Base-by-base conservation (phyloP, 35 echinoderm and acorn worm species). In the Ophioderma brevispina region DNA sequence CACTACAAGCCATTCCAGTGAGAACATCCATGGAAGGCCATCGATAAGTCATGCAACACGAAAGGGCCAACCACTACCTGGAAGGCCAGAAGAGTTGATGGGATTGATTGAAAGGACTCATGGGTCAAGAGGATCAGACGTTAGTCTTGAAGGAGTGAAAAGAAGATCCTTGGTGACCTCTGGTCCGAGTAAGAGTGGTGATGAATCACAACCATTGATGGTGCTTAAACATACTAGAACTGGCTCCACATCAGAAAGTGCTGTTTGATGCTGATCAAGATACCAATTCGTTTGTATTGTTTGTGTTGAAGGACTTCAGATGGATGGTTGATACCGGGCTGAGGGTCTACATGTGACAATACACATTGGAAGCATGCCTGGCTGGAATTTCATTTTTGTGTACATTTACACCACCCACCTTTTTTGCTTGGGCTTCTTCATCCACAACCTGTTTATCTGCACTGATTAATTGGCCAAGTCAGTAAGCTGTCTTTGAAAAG, bases 171-270 rank as follows among this genome's bases (percentile, higher is more conserved):
- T 63, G 34, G 49, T 18, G 32, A 37, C 79, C 19, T 81, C 87
- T 31, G 55, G 79, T 63, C 35, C 78, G 13, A 35, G 79, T 31
- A 79, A 59, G 39, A 89, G 87, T 40, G n/a, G n/a, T n/a, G 87
- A 89, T 2, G 87, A 89, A 33, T 35, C 39, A 33, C 86, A 88
- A 31, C 87, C 87, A 31, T 55, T 89, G 0, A 40, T 81, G 42
- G 17, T 18, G 18, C 46, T 33, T 15, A 85, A 37, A 36, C 55
- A 64, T 32, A 0, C 83, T 64, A 37, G 83, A 64, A 36, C 37
- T 59, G 25, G 52, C 39, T 52, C 35, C 46, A 18, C 46, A 85
- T 33, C 46, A 64, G 35, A 64, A 64, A 34, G 17, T 85, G 83
- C 63, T 37, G 63, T 63, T 1, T 39, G 79, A 23, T 42, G 41